These are phyloP conservation scores for Eulacestoma nigropectus DNA, from an alignment of 2,113 vertebrate species.

Conservation along the genomic window DNA sequence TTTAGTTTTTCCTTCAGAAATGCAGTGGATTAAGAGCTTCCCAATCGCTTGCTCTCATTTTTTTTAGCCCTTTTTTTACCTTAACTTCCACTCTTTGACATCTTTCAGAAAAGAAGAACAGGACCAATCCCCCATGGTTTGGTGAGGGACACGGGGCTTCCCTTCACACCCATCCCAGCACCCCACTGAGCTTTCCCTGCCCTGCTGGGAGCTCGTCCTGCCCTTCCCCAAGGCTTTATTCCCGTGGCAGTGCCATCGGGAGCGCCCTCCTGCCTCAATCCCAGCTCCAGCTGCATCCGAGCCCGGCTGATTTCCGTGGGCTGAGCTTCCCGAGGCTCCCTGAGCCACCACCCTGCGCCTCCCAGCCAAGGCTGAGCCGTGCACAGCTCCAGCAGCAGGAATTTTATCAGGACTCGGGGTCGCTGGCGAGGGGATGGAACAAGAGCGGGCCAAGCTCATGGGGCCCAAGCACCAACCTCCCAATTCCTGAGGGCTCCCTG, in stretches of 20 bases:
- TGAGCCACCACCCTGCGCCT: not conserved
- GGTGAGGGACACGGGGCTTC: not conserved
- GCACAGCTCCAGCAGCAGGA: not conserved
- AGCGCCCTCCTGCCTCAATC: not conserved
- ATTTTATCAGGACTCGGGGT: not conserved
- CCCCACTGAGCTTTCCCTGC: fast-evolving
- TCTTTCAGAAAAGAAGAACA: not conserved
- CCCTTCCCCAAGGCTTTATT: not conserved
- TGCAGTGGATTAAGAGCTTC: not conserved
- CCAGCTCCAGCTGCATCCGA: not conserved
- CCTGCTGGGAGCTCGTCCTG: not conserved
- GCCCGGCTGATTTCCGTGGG: fast-evolving
- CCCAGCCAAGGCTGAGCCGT: not conserved
- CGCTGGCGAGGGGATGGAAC: not conserved
- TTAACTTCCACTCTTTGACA: not conserved
- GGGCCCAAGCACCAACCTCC: not conserved
- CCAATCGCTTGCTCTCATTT: not conserved
- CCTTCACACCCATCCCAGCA: not conserved
- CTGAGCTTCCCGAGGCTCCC: not conserved
- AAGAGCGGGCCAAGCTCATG: not conserved
- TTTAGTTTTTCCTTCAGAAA: not conserved
- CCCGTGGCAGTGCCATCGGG: not conserved
- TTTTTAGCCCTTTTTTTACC: not conserved
- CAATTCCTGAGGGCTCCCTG: not conserved
- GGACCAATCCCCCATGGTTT: fast-evolving